Percentiles rank a stretch among this genome's conserved stretches.
These are phyloP conservation scores for Molossus molossus DNA, from an alignment of 2,797 vertebrate species.

Conservation along the genomic window DNA sequence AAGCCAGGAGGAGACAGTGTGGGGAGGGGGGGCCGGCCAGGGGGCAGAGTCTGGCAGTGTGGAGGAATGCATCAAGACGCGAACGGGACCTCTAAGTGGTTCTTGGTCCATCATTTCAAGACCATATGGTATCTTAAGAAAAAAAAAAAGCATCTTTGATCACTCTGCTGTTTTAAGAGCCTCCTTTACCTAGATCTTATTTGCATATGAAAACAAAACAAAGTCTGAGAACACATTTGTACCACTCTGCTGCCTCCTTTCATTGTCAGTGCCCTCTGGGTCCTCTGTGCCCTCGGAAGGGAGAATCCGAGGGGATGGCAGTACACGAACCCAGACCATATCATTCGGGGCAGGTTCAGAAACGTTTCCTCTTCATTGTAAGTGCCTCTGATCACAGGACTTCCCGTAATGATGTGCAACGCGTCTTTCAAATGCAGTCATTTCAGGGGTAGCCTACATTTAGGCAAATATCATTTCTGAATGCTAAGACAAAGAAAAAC, in stretches of 20 bases:
- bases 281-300: conserved; percentile 49
- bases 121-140: neutral
- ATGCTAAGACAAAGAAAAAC: conserved; percentile 74
- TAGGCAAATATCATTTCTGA: conserved; percentile 66
- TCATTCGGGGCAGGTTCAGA: neutral
- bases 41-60: neutral
- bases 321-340: conserved; percentile 33
- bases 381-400: conserved; percentile 22
- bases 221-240: conserved; percentile 51
- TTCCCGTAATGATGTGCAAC: conserved; percentile 9
- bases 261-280: neutral
- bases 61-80: neutral
- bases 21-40: neutral
- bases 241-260: neutral
- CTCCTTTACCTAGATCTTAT: conserved; percentile 5
- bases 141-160: neutral
- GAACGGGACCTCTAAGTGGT: neutral
- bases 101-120: conserved; percentile 8
- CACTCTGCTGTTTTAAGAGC: neutral
- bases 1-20: neutral
- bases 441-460: conserved; percentile 55
- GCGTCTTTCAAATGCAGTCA: conserved; percentile 46
- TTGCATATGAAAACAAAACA: conserved; percentile 24
- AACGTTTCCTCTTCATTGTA: conserved; percentile 63
- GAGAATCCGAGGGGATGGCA: neutral